Base-by-base conservation (phyloP, 2,888 invertebrate species). In the Amaurobius ferox region DNA sequence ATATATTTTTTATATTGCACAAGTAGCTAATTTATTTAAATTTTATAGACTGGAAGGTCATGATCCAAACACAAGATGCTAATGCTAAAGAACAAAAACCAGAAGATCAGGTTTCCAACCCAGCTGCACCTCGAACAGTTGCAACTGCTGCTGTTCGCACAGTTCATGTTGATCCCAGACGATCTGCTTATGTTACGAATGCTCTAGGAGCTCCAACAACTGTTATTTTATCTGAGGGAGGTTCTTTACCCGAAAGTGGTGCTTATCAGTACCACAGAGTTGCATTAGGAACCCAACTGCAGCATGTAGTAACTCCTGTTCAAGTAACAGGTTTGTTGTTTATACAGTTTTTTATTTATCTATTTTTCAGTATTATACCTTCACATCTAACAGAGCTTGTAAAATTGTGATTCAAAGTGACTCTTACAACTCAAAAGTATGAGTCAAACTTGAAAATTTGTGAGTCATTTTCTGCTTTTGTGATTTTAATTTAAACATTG, bases 41-140 rank as follows among this genome's bases (percentile, higher is more conserved):
- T 78, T 86, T 79, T 19, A 28, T 35, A 77, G 92, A 92, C 66
- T 92, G 91, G 90, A 88, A 88, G 89, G 89, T 77, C 87, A 87
- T 87, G 87, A 79, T 87, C 83, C 87, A 87, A 62, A 85, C 76
- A 71, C 76, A 79, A 76, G 87, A 87, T 77, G 78, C 70, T 44
- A 76, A 55, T 70, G 39, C 48, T 66, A 77, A 71, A 48, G 77
- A 83, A 55, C 77, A 71, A n/a, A 80, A 67, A 72, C n/a, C 77
- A 19, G 71, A 72, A 39, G 70, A 71, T 26, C 48, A 72, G 39
- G 66, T 67, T 67, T 26, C 64, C 6, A n/a, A 28, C 13, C 19
- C 72, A 28, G 13, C 81, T 19, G 6, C 74, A 29, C 73, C 48
- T 13, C 71, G 77, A 13, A 48, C 70, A 19, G 32, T 32, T 26